Percentiles rank a stretch among this genome's conserved stretches.
These are phyloP conservation scores for Tenodera sinensis DNA, from an alignment of 2,888 invertebrate species.

Conservation along the genomic window DNA sequence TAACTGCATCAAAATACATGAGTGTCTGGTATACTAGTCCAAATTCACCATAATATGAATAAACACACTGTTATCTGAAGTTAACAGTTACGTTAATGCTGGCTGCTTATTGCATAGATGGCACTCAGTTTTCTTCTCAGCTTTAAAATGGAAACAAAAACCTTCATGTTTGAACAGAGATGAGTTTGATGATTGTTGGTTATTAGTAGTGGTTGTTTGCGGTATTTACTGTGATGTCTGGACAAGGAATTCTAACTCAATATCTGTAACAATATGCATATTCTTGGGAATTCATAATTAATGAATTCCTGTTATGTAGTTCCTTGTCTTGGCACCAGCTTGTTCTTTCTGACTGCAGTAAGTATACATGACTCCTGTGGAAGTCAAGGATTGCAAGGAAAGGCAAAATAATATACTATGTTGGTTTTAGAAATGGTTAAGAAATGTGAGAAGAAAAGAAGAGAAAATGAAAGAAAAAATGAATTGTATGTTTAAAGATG, in stretches of 20 bases:
- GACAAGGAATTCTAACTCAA: background rate
- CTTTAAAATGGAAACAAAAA: conserved; percentile 6
- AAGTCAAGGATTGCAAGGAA: background rate
- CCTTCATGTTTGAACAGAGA: background rate
- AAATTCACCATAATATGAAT: background rate
- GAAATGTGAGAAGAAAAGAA: background rate
- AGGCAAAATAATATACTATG: background rate
- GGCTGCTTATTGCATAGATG: background rate
- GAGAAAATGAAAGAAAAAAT: background rate
- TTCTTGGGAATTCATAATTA: background rate
- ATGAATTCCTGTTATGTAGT: background rate
- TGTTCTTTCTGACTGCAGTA: conserved; percentile 4
- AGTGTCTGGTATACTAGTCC: background rate
- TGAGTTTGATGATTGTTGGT: background rate
- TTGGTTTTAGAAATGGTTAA: background rate
- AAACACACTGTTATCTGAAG: background rate
- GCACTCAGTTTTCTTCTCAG: conserved; percentile 2
- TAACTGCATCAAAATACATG: no score
- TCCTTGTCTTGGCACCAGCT: conserved; percentile 7
- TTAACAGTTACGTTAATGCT: background rate
- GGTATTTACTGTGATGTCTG: conserved; percentile 7
- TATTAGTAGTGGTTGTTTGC: background rate
- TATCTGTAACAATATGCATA: background rate
- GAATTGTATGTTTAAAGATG: conserved; percentile 10
- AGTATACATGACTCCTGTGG: conserved; percentile 13